Evolutionary conservation across 2,113 vertebrate species (phyloP).

Genomic region (Gallinago undulata): DNA sequence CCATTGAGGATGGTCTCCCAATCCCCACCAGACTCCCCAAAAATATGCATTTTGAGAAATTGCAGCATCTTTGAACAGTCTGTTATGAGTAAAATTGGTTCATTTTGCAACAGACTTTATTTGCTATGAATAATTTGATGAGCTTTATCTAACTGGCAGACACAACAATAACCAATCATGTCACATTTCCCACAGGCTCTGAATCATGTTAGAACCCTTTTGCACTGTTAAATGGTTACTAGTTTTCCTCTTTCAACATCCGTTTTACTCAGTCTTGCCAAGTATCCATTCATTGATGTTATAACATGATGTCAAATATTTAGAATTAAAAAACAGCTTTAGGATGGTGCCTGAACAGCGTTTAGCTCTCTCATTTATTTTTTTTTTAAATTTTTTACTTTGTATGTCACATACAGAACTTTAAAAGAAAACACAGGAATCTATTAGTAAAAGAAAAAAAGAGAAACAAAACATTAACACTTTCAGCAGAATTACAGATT

Average conservation of each 20-base stretch:
- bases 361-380: neutral
- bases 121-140: slow-evolving; percentile 25
- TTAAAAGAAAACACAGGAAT: neutral
- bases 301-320: neutral
- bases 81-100: neutral
- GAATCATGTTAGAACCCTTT: slow-evolving; percentile 3
- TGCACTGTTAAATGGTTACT: slow-evolving; percentile 8
- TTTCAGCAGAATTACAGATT: neutral
- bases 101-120: slow-evolving; percentile 34
- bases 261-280: neutral
- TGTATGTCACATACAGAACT: neutral
- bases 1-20: neutral
- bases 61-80: neutral
- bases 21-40: neutral
- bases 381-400: neutral
- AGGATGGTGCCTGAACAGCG: neutral
- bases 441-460: neutral
- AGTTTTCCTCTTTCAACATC: slow-evolving; percentile 23
- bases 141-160: slow-evolving; percentile 44
- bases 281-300: neutral
- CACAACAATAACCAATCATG: slow-evolving; percentile 15
- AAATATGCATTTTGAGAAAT: neutral
- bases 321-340: neutral
- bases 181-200: neutral
- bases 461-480: neutral